phyloP scores from a whole-genome alignment of 2,888 invertebrate species.

The Megamerina dolium region DNA sequence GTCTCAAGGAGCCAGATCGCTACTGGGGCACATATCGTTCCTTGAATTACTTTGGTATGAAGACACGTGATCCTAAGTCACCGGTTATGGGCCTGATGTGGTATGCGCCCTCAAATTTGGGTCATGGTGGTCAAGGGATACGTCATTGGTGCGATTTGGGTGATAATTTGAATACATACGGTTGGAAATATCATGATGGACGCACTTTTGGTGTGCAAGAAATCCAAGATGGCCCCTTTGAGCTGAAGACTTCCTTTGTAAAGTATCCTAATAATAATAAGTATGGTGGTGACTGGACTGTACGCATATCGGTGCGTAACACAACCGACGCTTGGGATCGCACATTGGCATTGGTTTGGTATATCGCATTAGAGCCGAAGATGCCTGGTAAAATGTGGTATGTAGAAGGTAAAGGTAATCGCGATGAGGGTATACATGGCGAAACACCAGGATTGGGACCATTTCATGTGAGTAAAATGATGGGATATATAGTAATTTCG shows the following conservation, averaged over 20 bases:
- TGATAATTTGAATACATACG: constrained; percentile 73
- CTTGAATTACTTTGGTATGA: constrained; percentile 83
- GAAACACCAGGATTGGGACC: constrained; percentile 71
- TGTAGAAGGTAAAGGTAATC: constrained; percentile 37
- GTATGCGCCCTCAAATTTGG: constrained; percentile 71
- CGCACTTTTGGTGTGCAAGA: constrained; percentile 84
- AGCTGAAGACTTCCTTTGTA: constrained; percentile 79
- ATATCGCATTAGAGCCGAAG: constrained; percentile 72
- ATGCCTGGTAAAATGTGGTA: constrained; percentile 54
- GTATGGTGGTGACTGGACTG: constrained; percentile 92
- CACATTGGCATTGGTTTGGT: constrained; percentile 65
- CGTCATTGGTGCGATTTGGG: constrained; percentile 91
- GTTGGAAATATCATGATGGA: constrained; percentile 93
- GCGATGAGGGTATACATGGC: constrained; percentile 55
- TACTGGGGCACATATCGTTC: constrained; percentile 95
- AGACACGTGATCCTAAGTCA: constrained; percentile 82
- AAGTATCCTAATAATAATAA: constrained; percentile 74
- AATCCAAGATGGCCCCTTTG: constrained; percentile 73
- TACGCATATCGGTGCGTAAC: constrained; percentile 62
- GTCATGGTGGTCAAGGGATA: constrained; percentile 68
- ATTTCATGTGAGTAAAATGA: constrained; percentile 52
- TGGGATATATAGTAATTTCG: too few species aligned
- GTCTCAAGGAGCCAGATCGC: constrained; percentile 65
- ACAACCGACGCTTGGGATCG: constrained; percentile 38
- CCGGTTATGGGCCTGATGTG: constrained; percentile 94